Evolutionary conservation across 2,113 vertebrate species (phyloP), one percentile per base, ranked within the genome.

Genomic region (Vombatus ursinus): DNA sequence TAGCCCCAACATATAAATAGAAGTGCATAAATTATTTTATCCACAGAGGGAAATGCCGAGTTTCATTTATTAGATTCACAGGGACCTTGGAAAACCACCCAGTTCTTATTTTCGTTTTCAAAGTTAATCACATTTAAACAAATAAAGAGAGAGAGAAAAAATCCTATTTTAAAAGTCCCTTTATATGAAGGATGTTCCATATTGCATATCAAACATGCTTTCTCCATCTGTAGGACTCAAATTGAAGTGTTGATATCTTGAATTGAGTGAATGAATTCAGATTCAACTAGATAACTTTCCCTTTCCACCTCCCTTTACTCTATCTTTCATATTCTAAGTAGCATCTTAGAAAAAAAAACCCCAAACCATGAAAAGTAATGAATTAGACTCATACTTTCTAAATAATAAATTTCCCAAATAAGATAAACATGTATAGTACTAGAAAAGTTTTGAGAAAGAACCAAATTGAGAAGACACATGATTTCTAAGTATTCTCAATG

Each of bases 401-500:
- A 97, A 37, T 68, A n/a, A 68, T 37, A 68, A 68, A 68, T 37
- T 1, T 90, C 57, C 37, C 52, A 89, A 37, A 25, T 89, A 92
- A 97, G 50, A 84, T 52, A 92, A 49, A 77, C 93, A 53, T 3
- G 23, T 1, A 0, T 31, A 53, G 68, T 51, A 49, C 47, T 49
- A 96, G 94, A 93, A 95, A 94, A 24, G 24, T 47, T 94, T 95
- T 0, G 0, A 95, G 0, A 0, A 96, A 53, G 90, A 96, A 28
- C 12, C 68, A 97, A 92, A 92, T 52, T 61, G 92, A 95, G 10
- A 95, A 97, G 68, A 19, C 57, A 96, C n/a, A 10, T 28, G 91
- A 93, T 52, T 97, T 94, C 90, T 91, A 12, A 94, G 90, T 52
- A 94, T 94, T 52, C 68, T 95, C 50, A 91, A 90, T 92, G 94